phyloP scores from a whole-genome alignment of 2,113 vertebrate genomes.

The Stigmatopora nigra region DNA sequence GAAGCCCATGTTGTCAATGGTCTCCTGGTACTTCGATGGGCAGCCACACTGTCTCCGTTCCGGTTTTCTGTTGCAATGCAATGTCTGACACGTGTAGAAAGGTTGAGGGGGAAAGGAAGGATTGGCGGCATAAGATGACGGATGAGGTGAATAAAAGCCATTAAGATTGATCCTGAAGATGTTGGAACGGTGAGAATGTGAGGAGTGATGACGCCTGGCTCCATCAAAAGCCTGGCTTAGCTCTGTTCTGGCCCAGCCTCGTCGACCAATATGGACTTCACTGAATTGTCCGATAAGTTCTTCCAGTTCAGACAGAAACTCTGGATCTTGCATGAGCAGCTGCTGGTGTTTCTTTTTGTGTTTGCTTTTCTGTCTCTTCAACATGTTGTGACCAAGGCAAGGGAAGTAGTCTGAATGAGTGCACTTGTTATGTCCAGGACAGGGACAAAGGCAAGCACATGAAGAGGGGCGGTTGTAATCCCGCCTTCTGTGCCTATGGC shows the following conservation, averaged over 20 bases:
- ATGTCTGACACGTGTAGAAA: constrained; percentile 77
- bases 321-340: constrained; percentile 83
- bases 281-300: constrained; percentile 82
- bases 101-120: constrained; percentile 65
- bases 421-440: constrained; percentile 56
- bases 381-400: constrained; percentile 81
- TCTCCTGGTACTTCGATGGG: constrained; percentile 85
- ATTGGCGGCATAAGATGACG: constrained; percentile 47
- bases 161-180: constrained; percentile 89
- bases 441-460: constrained; percentile 53
- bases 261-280: constrained; percentile 84
- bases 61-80: constrained; percentile 86
- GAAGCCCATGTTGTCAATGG: constrained; percentile 86
- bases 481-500: constrained; percentile 86
- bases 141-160: constrained; percentile 88
- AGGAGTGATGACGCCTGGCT: constrained; percentile 73
- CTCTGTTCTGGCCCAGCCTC: constrained; percentile 65
- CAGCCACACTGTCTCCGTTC: constrained; percentile 85
- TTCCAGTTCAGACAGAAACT: constrained; percentile 86
- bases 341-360: constrained; percentile 95
- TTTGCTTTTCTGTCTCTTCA: constrained; percentile 90
- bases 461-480: constrained; percentile 62
- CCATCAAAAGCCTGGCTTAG: constrained; percentile 47
- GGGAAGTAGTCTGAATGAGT: constrained; percentile 57
- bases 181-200: constrained; percentile 85